These are phyloP conservation scores for Xiphorhynchus erythropygius DNA, from an alignment of 2,797 vertebrate species.

Conservation along the genomic window DNA sequence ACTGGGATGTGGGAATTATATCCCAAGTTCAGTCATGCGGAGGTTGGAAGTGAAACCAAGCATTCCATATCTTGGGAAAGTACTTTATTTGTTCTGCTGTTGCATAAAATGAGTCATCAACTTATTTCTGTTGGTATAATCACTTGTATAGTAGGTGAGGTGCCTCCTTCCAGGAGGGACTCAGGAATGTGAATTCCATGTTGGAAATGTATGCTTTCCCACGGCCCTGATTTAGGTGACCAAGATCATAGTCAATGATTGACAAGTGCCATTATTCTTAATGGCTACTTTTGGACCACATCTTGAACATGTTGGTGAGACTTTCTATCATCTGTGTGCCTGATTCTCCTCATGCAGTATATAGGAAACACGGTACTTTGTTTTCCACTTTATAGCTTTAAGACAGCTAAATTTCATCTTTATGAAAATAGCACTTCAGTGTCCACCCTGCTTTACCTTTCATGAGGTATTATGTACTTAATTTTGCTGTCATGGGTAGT, in stretches of 20 bases:
- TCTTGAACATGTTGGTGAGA: not conserved
- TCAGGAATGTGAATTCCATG: not conserved
- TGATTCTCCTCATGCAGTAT: not conserved
- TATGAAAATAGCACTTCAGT: not conserved
- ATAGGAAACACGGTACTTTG: not conserved
- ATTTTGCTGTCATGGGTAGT: not conserved
- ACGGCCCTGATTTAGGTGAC: not conserved
- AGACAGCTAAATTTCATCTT: not conserved
- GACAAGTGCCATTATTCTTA: not conserved
- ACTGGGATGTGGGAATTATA: not conserved
- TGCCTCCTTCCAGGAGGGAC: not conserved
- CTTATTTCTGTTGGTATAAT: not conserved
- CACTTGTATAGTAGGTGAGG: not conserved
- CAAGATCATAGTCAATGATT: not conserved
- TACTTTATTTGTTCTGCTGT: not conserved
- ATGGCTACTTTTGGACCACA: not conserved
- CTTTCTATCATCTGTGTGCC: not conserved
- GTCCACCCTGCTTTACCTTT: not conserved
- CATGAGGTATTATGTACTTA: not conserved
- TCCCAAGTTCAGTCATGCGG: fast-evolving
- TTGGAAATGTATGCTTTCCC: not conserved
- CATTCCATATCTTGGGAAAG: not conserved
- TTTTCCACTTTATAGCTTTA: not conserved
- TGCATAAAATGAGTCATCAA: not conserved
- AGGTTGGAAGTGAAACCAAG: not conserved